Base-by-base conservation (phyloP, 2,113 vertebrate genomes). In the Girardinichthys multiradiatus region DNA sequence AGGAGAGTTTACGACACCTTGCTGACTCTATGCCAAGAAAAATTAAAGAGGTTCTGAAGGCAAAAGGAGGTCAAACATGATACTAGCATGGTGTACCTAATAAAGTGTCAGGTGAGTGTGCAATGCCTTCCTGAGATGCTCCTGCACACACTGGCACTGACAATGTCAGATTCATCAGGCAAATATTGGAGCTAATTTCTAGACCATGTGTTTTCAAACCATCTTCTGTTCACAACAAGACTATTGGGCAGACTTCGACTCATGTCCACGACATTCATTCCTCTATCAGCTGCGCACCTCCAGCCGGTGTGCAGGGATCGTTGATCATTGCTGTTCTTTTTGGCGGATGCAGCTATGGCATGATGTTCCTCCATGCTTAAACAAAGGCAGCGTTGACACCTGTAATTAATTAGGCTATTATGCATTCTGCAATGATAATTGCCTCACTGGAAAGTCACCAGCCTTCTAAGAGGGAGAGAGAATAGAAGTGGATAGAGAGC, bases 371-470 rank as follows among this genome's bases (percentile, higher is more conserved):
- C 95, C 96, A 95, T 93, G 95, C 94, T 91, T 94, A 96, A 96
- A 95, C 95, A 95, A 96, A 98, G 96, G 95, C 96, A 89, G 92
- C 85, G 83, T 94, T 98, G 98, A 97, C 97, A 97, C 96, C 95
- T 96, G 96, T 99, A 98, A 99, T 99, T 99, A 99, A 99, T 99
- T 98, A 98, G 97, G 94, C 96, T 96, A 98, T 99, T 99, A 98
- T 95, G 94, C 95, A 97, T 98, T 97, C 96, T 92, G 86, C 95
- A 94, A 97, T 96, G 96, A 98, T 99, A 99, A 99, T 99, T 98
- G 97, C 97, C 96, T 96, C 96, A 96, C 96, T 97, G 97, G 95
- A 97, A 96, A 99, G 95, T 97, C 97, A 98, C 97, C 96, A 96
- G 96, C 94, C 96, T 95, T 96, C 85, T 88, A 85, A 91, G 91